Evolutionary conservation across 2,888 invertebrate genomes (phyloP).

Genomic region (Leptinotarsa haldemani): DNA sequence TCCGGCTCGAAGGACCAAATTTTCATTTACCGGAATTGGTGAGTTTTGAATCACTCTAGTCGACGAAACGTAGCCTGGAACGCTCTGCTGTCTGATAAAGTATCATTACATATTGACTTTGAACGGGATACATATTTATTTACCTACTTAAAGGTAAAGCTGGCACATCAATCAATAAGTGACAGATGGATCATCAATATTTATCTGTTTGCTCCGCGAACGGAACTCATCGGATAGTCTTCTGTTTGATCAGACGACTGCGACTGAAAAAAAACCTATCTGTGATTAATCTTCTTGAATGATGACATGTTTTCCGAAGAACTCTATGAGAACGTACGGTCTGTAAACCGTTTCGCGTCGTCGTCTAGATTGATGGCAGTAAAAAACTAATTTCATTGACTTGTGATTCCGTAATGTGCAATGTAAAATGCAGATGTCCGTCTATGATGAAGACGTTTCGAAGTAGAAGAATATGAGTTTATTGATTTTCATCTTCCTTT

Average conservation of each 20-base stretch:
- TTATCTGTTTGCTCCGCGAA: conserved; percentile 9
- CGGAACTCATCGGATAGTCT: background rate
- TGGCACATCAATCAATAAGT: conserved; percentile 5
- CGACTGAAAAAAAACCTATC: background rate
- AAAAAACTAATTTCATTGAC: too few species aligned
- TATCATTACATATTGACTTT: conserved; percentile 6
- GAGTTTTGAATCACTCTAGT: background rate
- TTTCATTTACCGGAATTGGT: background rate
- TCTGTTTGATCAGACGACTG: conserved; percentile 7
- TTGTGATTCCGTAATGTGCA: too few species aligned
- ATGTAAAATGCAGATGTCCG: too few species aligned
- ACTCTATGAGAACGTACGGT: background rate
- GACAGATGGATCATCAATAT: conserved; percentile 18
- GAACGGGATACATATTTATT: conserved; percentile 15
- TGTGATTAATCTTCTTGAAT: conserved; percentile 7
- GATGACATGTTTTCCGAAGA: background rate
- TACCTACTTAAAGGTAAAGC: background rate
- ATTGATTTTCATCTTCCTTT: too few species aligned
- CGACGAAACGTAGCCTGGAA: background rate
- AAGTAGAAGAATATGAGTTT: too few species aligned
- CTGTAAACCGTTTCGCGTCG: too few species aligned
- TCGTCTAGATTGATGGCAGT: too few species aligned
- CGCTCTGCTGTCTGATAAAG: background rate
- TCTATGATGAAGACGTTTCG: too few species aligned
- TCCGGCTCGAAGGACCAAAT: background rate